Evolutionary conservation across 2,797 vertebrate species (phyloP).

Genomic region (Columba guinea): DNA sequence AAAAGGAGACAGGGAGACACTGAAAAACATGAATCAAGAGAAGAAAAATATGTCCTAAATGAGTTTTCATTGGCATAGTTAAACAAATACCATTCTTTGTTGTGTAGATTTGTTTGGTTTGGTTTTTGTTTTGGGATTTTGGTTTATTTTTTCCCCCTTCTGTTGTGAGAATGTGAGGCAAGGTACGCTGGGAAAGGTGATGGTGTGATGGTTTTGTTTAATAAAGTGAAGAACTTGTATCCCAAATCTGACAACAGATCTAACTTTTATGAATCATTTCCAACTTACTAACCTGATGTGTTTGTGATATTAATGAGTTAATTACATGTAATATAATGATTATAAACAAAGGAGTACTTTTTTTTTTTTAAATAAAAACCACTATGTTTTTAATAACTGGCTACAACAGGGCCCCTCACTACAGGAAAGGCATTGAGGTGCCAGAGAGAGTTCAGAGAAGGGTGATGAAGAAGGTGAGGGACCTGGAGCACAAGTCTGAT

Average conservation of each 20-base stretch:
- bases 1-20: not conserved
- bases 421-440: too few relatives aligned
- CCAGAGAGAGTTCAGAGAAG: too few relatives aligned
- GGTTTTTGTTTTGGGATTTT: too few relatives aligned
- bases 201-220: not conserved
- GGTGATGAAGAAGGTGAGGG: too few relatives aligned
- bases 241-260: not conserved
- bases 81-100: conserved; percentile 10
- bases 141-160: not conserved
- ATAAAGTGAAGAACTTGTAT: not conserved
- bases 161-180: not conserved
- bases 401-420: too few relatives aligned
- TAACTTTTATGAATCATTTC: not conserved
- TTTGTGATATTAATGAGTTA: not conserved
- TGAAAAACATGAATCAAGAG: not conserved
- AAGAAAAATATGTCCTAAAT: conserved; percentile 24
- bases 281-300: not conserved
- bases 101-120: too few relatives aligned
- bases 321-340: not conserved
- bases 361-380: not conserved
- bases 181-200: not conserved
- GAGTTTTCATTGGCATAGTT: conserved; percentile 44
- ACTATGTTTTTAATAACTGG: not conserved
- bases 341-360: not conserved
- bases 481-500: too few relatives aligned